A percentile compares a stretch with the other conserved stretches of the same genome.
Evolutionary conservation across 2,797 vertebrate species (phyloP).

Genomic region (Gambusia yucatana): DNA sequence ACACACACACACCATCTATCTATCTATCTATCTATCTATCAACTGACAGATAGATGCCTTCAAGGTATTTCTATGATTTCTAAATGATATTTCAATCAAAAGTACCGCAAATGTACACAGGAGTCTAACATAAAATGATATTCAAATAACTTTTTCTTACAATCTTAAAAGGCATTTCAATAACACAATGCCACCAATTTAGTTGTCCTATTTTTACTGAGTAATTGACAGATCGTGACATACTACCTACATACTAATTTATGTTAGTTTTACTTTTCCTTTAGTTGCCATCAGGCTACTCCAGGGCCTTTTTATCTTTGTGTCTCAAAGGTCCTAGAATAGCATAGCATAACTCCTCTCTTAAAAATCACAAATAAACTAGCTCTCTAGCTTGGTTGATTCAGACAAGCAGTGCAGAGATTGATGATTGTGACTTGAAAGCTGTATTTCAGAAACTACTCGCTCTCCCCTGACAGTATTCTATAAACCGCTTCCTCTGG

Average conservation of each 20-base stretch:
- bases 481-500: slow-evolving; percentile 84
- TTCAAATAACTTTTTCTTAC: slow-evolving; percentile 29
- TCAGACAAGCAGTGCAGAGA: slow-evolving; percentile 71
- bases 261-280: slow-evolving; percentile 62
- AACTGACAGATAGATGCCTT: not conserved
- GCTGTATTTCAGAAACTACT: slow-evolving; percentile 80
- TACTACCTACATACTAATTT: slow-evolving; percentile 77
- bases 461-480: slow-evolving; percentile 79
- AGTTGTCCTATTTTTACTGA: slow-evolving; percentile 64
- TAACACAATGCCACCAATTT: slow-evolving; percentile 39
- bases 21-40: not conserved
- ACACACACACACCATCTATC: too few species aligned
- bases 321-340: slow-evolving; percentile 57
- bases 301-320: slow-evolving; percentile 60
- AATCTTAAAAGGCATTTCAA: slow-evolving; percentile 42
- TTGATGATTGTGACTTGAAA: slow-evolving; percentile 82
- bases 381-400: slow-evolving; percentile 63
- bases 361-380: slow-evolving; percentile 74
- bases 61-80: not conserved
- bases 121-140: slow-evolving; percentile 20
- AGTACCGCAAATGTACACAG: slow-evolving; percentile 3
- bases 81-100: not conserved
- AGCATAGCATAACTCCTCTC: slow-evolving; percentile 57
- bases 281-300: slow-evolving; percentile 30
- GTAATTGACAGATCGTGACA: slow-evolving; percentile 77